A percentile compares a stretch with the other conserved stretches of the same genome.
Conservation (phyloP, 92 coral and sea anemone genomes). For the Pocillopora meandrina region DNA sequence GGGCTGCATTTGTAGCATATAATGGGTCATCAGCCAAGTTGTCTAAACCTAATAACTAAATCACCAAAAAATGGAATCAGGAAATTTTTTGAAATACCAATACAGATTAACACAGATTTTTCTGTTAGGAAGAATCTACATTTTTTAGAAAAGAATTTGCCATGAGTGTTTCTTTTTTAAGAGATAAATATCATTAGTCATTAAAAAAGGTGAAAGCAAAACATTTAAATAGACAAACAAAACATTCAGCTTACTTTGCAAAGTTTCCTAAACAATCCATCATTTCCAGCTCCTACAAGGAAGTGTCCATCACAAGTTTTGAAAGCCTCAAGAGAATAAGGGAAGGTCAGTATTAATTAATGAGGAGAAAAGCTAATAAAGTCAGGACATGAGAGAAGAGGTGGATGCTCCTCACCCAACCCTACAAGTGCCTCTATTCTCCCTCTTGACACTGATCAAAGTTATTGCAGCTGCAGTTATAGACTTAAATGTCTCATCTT, state of each 20-base stretch:
- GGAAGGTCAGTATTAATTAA: neutral
- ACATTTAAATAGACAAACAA: neutral
- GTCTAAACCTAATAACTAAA: conserved; percentile 37
- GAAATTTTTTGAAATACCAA: neutral
- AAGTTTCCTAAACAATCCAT: conserved; percentile 75
- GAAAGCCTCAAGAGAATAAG: conserved; percentile 61
- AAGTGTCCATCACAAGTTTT: conserved; percentile 79
- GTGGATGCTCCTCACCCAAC: too few species aligned
- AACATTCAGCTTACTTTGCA: conserved; percentile 61
- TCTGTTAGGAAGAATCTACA: neutral
- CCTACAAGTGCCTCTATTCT: too few species aligned
- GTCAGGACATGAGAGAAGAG: too few species aligned
- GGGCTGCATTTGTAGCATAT: conserved; percentile 63
- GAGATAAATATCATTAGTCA: neutral
- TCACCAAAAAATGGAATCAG: neutral
- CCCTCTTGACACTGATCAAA: too few species aligned
- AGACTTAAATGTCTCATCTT: too few species aligned
- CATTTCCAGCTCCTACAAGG: conserved; percentile 89
- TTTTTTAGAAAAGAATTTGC: neutral
- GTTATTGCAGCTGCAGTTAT: too few species aligned
- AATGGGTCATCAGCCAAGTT: conserved; percentile 58
- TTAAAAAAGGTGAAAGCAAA: neutral
- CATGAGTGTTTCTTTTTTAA: neutral
- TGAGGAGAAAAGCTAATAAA: neutral
- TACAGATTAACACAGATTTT: too few species aligned